Evolutionary conservation across 2,797 vertebrate genomes (phyloP), one percentile per base, ranked within the genome.

Genomic region (Amphiprion clarkii): DNA sequence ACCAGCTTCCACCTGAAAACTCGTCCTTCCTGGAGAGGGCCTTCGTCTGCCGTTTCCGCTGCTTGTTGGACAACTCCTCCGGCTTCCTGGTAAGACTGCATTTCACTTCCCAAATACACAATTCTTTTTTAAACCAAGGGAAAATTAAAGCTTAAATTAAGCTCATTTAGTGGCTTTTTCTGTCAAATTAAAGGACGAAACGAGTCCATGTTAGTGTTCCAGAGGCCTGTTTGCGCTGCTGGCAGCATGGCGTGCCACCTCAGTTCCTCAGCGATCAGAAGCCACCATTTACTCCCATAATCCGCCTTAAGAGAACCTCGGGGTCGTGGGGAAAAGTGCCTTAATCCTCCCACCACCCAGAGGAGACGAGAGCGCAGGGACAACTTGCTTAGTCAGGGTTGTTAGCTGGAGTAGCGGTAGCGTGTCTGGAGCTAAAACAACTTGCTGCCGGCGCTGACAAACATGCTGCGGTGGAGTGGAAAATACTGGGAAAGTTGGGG

Each of bases 1-100:
- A 92, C 14, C 92, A 89, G 29, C 85, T 92, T 16, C 74, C 63
- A 0, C 90, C 87, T 0, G 89, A 95, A 66, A 93, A 94, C 81
- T 91, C 86, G 0, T 92, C 90, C 65, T 95, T 92, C 4, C 12
- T 93, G 83, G 95, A 97, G 78, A 89, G 95, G 78, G 93, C 74
- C 83, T 97, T 97, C 40, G 87, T 95, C 74, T 96, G 96, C 82
- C 94, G 94, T 71, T 96, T 97, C 93, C 93, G 94, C 76, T 97
- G 96, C 79, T 82, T 96, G 57, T 67, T 96, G 72, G 95, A 96
- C 84, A 96, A 95, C 75, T 96, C 95, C 48, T 96, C 94, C 0
- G 96, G 96, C 55, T 97, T 97, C 89, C 87, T 96, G 95, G 96
- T 97, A 66, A 84, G 81, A 58, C 14, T 2, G 1, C 29, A 7